phyloP scores from a whole-genome alignment of 2,113 vertebrate genomes.

The Polyodon spathula region DNA sequence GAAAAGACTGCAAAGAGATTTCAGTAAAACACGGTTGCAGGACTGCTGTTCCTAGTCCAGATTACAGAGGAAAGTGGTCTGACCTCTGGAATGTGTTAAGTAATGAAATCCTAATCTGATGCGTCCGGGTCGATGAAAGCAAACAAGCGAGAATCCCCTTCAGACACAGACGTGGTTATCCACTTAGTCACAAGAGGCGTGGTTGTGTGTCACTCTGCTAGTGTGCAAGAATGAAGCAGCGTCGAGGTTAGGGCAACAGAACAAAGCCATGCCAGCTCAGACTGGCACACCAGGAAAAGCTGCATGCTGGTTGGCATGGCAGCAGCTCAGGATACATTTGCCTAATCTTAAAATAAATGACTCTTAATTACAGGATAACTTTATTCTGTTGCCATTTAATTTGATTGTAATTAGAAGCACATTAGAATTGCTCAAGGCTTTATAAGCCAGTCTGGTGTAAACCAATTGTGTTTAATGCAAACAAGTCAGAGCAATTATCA shows the following conservation, averaged over 20 bases:
- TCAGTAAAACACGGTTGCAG: too few relatives aligned
- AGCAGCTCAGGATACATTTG: not conserved
- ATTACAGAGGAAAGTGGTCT: conserved; percentile 9
- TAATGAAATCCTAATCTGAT: conserved; percentile 1
- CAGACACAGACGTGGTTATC: not conserved
- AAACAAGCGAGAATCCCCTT: not conserved
- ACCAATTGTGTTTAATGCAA: conserved; percentile 3
- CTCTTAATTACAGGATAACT: not conserved
- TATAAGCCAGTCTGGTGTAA: not conserved
- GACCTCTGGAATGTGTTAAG: conserved; percentile 8
- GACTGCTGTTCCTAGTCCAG: not conserved
- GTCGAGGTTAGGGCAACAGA: too few relatives aligned
- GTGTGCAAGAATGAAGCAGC: too few relatives aligned
- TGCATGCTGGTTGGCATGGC: conserved; percentile 1
- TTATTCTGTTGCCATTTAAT: conserved; percentile 9
- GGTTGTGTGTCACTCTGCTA: not conserved
- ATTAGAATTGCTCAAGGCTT: not conserved
- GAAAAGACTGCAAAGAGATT: too few relatives aligned
- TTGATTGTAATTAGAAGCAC: conserved; percentile 6
- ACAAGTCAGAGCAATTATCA: not conserved
- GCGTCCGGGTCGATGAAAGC: conserved; percentile 4
- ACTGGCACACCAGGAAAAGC: not conserved
- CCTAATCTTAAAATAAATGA: not conserved
- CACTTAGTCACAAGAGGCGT: not conserved
- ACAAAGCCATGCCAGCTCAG: not conserved